Base-by-base conservation (phyloP, 1,140 invertebrate genomes). In the Drosophila nikananu region DNA sequence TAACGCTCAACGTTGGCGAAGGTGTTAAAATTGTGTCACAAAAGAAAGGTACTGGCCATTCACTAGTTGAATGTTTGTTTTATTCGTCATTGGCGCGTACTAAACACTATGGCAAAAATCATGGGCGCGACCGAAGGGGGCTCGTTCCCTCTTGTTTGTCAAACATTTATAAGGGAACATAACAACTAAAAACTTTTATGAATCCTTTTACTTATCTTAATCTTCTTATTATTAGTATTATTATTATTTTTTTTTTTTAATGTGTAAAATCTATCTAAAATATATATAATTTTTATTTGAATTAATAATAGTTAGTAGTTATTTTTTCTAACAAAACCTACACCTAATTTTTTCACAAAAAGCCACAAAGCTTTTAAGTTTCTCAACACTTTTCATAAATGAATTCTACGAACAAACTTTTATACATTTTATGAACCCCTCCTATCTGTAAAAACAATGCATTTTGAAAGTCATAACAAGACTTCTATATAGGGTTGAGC, bases 41-140 rank as follows among this genome's bases (percentile, higher is more conserved):
- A 35, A 46, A 41, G 35, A 12, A 12, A 21, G 7, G 15, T 48
- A 27, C 21, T 15, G 21, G 39, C 35, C 27, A 59, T 19, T n/a
- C 1, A 46, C 27, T 39, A 41, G 44, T 65, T 30, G 19, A 68
- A 44, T 55, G 13, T 30, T 25, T 25, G 48, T 54, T 70, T 54
- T 44, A n/a, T 39, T 23, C 1, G 21, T 39, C 21, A 39, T 25
- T 37, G 15, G 35, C 2, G 21, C 2, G 27, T 7, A n/a, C 52
- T 32, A 5, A 48, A 32, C n/a, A 37, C 59, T 42, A 27, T 37
- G 41, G n/a, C 59, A 64, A 48, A 9, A 49, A 5, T 12, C 42
- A 46, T 12, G 30, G 52, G 70, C 46, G 48, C 42, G 30, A 15
- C 52, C 41, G 25, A 59, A 59, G 42, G 42, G 42, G 41, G 35